phyloP scores from a whole-genome alignment of 2,113 vertebrate species.

The Tachuris rubrigastra region DNA sequence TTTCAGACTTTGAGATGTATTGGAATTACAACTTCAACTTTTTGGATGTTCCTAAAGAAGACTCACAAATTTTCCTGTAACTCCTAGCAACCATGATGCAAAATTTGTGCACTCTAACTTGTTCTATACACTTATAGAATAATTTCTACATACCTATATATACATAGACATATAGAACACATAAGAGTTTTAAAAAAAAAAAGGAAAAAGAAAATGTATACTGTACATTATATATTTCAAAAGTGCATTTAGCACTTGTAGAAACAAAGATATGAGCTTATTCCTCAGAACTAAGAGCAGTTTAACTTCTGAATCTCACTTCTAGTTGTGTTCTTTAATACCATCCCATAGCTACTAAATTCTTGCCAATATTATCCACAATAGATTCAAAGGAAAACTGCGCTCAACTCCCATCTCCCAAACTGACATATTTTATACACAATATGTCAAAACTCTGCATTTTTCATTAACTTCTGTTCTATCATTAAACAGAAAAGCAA shows the following conservation, averaged over 20 bases:
- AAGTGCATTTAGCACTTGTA: not conserved
- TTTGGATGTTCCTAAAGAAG: not conserved
- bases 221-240: not conserved
- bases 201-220: not conserved
- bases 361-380: not conserved
- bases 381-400: constrained; percentile 12
- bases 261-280: not conserved
- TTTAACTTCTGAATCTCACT: constrained; percentile 1
- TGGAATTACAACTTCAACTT: not conserved
- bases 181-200: not conserved
- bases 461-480: constrained; percentile 59
- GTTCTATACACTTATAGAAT: not conserved
- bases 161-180: not conserved
- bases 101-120: not conserved
- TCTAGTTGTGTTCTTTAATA: not conserved
- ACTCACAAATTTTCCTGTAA: not conserved
- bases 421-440: constrained; percentile 35
- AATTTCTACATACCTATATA: not conserved
- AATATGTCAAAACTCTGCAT: constrained; percentile 52
- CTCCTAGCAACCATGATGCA: not conserved
- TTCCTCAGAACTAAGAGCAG: not conserved
- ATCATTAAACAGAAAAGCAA: constrained; percentile 58
- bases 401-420: not conserved
- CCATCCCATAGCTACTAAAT: not conserved
- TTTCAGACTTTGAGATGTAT: not conserved